phyloP scores from a whole-genome alignment of 2,113 vertebrate genomes.

The Cyanistes caeruleus region DNA sequence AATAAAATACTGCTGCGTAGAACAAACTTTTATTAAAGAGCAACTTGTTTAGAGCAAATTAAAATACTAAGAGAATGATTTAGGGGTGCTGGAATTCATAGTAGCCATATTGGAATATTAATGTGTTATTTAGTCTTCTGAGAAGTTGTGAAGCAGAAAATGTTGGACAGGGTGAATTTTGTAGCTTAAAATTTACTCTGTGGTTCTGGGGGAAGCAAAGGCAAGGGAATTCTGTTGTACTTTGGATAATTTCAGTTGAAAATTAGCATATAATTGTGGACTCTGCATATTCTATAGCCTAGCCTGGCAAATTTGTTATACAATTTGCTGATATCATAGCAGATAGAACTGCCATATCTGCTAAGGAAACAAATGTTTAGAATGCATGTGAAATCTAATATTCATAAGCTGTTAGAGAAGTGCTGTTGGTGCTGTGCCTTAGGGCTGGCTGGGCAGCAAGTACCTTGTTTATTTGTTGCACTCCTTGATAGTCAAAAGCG shows the following conservation, averaged over 20 bases:
- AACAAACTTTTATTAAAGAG: background rate
- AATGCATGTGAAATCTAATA: background rate
- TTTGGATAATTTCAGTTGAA: background rate
- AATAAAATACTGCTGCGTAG: background rate
- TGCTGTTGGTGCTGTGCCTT: background rate
- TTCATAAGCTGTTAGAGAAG: background rate
- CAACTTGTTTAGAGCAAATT: background rate
- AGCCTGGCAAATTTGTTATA: background rate
- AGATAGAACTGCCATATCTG: background rate
- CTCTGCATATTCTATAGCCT: background rate
- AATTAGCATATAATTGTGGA: background rate
- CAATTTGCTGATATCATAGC: background rate
- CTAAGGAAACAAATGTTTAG: background rate
- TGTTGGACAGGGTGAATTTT: background rate
- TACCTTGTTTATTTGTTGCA: background rate
- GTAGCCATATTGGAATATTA: background rate
- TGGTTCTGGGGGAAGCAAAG: background rate
- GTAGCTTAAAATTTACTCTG: background rate
- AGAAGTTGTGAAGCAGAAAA: slow-evolving; percentile 9
- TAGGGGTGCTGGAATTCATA: background rate
- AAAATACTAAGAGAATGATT: background rate
- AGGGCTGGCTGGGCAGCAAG: background rate
- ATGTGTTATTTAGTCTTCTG: background rate
- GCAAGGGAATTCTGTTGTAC: background rate
- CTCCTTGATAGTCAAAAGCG: background rate